Evolutionary conservation across 2,888 invertebrate species (phyloP).

Genomic region (Campoplex nolae): DNA sequence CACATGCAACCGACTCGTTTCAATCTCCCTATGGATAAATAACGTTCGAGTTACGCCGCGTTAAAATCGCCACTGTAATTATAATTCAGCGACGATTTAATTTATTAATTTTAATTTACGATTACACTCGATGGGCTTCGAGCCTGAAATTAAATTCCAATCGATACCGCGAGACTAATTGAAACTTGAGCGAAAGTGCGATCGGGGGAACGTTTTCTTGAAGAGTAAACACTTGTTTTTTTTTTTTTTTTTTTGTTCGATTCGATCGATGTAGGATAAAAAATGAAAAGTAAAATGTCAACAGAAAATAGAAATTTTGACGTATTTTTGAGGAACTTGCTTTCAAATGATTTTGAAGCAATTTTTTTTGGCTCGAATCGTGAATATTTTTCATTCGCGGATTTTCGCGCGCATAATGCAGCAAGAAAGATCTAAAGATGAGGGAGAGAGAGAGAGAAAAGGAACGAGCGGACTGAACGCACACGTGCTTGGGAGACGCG

Average conservation of each 20-base stretch:
- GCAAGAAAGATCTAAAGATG: not conserved
- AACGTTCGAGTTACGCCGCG: conserved; percentile 1
- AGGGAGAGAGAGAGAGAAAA: not conserved
- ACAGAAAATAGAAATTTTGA: not conserved
- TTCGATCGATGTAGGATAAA: not conserved
- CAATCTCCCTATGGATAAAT: not conserved
- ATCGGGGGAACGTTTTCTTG: not conserved
- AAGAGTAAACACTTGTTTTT: not conserved
- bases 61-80: not conserved
- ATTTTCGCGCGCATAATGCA: not conserved
- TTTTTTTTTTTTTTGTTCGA: not conserved
- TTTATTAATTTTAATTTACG: not conserved
- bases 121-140: not conserved
- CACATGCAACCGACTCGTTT: not conserved
- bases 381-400: not conserved
- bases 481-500: conserved; percentile 56
- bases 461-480: not conserved
- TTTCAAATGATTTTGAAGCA: not conserved
- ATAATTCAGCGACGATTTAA: not conserved
- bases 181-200: not conserved
- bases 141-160: not conserved
- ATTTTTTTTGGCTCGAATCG: not conserved
- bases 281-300: not conserved
- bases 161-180: not conserved
- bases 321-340: not conserved